Evolutionary conservation across 2,888 invertebrate genomes (phyloP), one percentile per base, ranked within the genome.

Genomic region (Boloria euphrosyne): DNA sequence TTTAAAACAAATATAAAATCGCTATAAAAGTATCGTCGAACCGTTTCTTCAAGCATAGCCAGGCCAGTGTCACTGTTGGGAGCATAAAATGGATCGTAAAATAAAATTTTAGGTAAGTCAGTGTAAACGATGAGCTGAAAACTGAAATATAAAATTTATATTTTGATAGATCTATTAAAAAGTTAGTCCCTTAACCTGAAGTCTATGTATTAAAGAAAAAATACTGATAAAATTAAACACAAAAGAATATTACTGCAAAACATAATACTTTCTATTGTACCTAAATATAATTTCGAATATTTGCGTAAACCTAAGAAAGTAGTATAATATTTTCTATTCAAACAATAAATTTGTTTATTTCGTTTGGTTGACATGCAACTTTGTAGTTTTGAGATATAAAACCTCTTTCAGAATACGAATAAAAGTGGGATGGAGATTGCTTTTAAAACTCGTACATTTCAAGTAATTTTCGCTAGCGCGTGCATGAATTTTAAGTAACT

Each of bases 21-120:
- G 44, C 57, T 46, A 46, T 22, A 27, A 13, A n/a, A 16, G 31
- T 53, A 53, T 55, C 17, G 27, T 50, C 14, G 17, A 50, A 17
- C 59, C 47, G 57, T 57, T 57, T 57, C 44, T 46, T 22, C 22
- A 47, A 17, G 17, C 47, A 38, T 52, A 27, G 51, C 22, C 44
- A 14, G 6, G 46, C 46, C 38, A 65, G 50, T 59, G 59, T 64
- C 51, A 51, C 27, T 52, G 58, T 46, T 46, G 31, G 64, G 31
- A 16, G 58, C 51, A 31, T 64, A 64, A 64, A 64, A 64, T 27
- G 17, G 46, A 58, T 64, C 64, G 64, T 58, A 64, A 64, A 64
- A 58, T 64, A 46, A 57, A 57, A 44, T 57, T 57, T 57, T 57
- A 57, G 57, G 57, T 46, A 57, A 44, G 54, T 22, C 18, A 57